Conservation (phyloP, 2,797 vertebrate species). For the Pseudochirops corinnae region DNA sequence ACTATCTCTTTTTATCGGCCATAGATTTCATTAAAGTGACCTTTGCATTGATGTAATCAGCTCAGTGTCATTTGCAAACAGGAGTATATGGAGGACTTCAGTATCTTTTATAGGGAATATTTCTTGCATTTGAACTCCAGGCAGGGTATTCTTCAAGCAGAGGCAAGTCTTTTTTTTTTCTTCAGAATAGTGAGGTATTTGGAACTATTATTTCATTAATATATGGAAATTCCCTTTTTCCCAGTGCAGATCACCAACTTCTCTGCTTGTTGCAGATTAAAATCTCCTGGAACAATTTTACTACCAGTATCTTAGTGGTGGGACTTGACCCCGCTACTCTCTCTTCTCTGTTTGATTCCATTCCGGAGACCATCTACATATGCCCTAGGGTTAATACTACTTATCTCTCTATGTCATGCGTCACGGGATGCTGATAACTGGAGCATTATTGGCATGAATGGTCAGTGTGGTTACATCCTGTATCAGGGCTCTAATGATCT, state of each 20-base stretch:
- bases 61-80: background rate
- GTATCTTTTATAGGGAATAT: background rate
- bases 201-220: background rate
- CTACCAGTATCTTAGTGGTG: background rate
- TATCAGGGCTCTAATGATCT: background rate
- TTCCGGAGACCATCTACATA: background rate
- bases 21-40: background rate
- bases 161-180: background rate
- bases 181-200: background rate
- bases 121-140: background rate
- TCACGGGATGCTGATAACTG: background rate
- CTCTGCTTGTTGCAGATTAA: background rate
- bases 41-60: background rate
- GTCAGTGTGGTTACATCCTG: background rate
- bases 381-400: background rate
- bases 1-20: background rate
- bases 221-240: background rate
- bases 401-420: background rate
- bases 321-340: background rate
- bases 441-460: background rate
- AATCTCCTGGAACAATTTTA: background rate
- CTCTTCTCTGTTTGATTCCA: background rate
- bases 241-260: background rate
- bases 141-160: background rate
- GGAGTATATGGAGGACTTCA: background rate